phyloP scores from a whole-genome alignment of 2,797 vertebrate species.

The Cichlasoma orientale region DNA sequence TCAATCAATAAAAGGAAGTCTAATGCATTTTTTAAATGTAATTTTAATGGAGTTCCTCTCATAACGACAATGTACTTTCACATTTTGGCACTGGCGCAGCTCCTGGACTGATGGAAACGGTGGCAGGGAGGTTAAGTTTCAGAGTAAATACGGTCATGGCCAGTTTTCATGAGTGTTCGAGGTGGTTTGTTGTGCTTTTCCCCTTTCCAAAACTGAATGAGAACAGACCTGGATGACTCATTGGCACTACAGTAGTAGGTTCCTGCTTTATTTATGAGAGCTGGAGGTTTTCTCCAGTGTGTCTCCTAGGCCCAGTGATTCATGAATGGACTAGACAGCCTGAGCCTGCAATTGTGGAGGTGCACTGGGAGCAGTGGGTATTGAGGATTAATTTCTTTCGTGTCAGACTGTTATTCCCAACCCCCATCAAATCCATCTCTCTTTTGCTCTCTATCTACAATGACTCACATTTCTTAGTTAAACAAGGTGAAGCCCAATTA shows the following conservation, averaged over 20 bases:
- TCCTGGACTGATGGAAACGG: conserved; percentile 17
- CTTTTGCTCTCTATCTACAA: conserved; percentile 62
- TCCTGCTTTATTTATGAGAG: conserved; percentile 83
- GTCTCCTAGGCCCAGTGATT: conserved; percentile 79
- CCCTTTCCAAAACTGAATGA: conserved; percentile 67
- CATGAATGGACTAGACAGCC: conserved; percentile 82
- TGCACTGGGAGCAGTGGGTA: conserved; percentile 78
- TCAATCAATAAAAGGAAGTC: conserved; percentile 65
- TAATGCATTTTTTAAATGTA: conserved; percentile 56
- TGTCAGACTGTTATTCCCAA: conserved; percentile 77
- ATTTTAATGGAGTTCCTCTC: conserved; percentile 39
- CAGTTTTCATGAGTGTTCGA: conserved; percentile 38
- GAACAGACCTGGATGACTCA: conserved; percentile 75
- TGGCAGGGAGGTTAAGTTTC: conserved; percentile 29
- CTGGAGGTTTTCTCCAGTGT: conserved; percentile 73
- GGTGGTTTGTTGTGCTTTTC: conserved; percentile 65
- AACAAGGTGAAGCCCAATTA: conserved; percentile 74
- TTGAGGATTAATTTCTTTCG: conserved; percentile 79
- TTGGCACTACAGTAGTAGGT: conserved; percentile 72
- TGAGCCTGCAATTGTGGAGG: conserved; percentile 76
- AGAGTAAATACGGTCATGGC: conserved; percentile 44
- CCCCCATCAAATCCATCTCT: conserved; percentile 76
- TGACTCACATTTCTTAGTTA: conserved; percentile 76
- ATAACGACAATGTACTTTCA: conserved; percentile 33
- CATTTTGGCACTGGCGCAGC: not conserved